A percentile compares a stretch with the other conserved stretches of the same genome.
phyloP scores from a whole-genome alignment of 2,113 vertebrate genomes.

The Diphyllodes magnificus region DNA sequence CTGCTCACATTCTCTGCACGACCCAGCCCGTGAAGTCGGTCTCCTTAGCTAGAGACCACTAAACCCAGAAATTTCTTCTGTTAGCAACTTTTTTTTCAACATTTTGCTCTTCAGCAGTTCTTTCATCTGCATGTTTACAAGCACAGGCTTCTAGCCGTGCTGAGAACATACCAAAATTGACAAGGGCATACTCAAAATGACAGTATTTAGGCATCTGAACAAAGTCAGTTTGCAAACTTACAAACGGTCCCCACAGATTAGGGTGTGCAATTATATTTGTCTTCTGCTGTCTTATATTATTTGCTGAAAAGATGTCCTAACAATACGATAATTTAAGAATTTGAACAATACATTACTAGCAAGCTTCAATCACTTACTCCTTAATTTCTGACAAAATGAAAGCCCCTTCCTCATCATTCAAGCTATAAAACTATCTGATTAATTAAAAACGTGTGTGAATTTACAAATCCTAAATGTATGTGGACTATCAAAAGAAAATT shows the following conservation, averaged over 20 bases:
- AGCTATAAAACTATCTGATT: neutral
- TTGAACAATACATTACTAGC: neutral
- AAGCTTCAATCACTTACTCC: neutral
- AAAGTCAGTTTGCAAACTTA: neutral
- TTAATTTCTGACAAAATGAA: neutral
- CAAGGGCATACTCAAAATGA: neutral
- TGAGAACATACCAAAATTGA: neutral
- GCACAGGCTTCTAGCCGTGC: neutral
- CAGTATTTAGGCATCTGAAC: neutral
- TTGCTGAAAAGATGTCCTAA: neutral
- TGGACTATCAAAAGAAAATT: neutral
- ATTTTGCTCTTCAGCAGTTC: neutral
- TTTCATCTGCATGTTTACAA: neutral
- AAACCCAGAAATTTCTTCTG: neutral
- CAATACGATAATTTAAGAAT: neutral
- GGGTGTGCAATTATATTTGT: neutral
- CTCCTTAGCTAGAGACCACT: neutral
- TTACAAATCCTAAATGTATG: neutral
- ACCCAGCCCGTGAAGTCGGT: neutral
- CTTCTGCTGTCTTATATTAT: neutral
- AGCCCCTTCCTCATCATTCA: neutral
- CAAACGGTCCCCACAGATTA: neutral
- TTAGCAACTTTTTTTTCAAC: neutral
- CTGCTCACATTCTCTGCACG: neutral
- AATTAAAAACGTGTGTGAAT: neutral